A percentile compares a stretch with the other conserved stretches of the same genome.
These are phyloP conservation scores for Aspidoscelis tigris DNA, from an alignment of 2,113 vertebrate species.

Conservation along the genomic window DNA sequence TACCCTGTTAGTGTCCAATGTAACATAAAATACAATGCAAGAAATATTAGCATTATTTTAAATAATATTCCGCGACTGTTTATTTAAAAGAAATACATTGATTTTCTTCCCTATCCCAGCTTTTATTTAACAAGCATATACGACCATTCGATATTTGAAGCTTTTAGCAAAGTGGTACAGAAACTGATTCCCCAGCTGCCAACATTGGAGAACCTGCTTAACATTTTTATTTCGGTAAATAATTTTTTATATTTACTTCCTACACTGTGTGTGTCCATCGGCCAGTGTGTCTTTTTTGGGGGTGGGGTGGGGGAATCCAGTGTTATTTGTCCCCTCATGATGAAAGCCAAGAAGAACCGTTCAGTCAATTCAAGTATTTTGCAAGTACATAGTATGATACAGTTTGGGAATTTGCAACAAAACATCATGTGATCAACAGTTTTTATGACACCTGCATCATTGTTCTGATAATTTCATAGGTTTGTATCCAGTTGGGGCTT, in stretches of 20 bases:
- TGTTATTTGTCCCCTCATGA: not conserved
- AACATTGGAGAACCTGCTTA: constrained; percentile 89
- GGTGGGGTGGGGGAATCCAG: too few species aligned
- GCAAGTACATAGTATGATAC: not conserved
- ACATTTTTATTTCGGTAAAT: constrained; percentile 94
- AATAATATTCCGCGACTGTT: constrained; percentile 54
- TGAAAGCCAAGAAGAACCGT: not conserved
- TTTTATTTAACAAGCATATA: constrained; percentile 94
- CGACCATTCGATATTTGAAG: constrained; percentile 93
- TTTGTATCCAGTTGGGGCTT: not conserved
- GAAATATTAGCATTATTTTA: constrained; percentile 9
- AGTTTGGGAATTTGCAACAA: too few species aligned
- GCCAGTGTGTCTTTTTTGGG: not conserved
- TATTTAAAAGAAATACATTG: constrained; percentile 59
- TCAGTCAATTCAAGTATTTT: not conserved
- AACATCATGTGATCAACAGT: too few species aligned
- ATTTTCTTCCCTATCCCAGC: constrained; percentile 77
- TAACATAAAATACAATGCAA: not conserved
- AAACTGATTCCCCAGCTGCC: constrained; percentile 91
- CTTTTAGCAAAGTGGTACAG: constrained; percentile 93
- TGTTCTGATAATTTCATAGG: not conserved
- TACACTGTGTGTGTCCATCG: constrained; percentile 23
- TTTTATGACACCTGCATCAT: too few species aligned
- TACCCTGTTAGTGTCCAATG: not conserved
- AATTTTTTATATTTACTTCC: constrained; percentile 38